Base-by-base conservation (phyloP, 2,113 vertebrate genomes). In the Nicator chloris region DNA sequence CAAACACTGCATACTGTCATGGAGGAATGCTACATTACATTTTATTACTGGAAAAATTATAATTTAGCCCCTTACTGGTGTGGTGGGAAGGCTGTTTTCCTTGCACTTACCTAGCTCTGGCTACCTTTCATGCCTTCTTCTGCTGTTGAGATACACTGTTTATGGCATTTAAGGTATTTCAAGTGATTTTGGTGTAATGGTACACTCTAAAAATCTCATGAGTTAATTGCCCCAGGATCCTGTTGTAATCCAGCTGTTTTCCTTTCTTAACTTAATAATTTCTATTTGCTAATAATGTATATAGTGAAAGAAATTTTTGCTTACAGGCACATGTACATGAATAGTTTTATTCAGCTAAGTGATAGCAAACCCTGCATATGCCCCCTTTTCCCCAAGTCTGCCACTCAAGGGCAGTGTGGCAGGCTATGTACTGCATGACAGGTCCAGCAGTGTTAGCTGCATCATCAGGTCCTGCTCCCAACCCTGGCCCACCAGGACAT, bases 331-430 rank as follows among this genome's bases (percentile, higher is more conserved):
- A 59, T 1, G 0, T 42, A 35, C 15, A 7, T 83, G 22, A 57
- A 59, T 31, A 33, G 18, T 45, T 76, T 90, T 31, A 40, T 54
- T 61, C 42, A 57, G 27, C 10, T 77, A 73, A 56, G 33, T 88
- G 44, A 19, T 44, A 40, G 42, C n/a, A 77, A 93, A 22, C 5
- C 15, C 15, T 39, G 5, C 13, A 13, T 21, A 21, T 28, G 17
- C 4, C 2, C 7, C 20, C 7, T 42, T 84, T 71, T 23, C 18
- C 51, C 16, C 63, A 9, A 10, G 20, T 59, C 27, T 79, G 77
- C 9, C 11, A 14, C 31, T 37, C 1, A 2, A 40, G 50, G 30
- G 15, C 26, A 42, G 20, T 2, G 9, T 0, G 1, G 3, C 47
- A 57, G 69, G 12, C 47, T 63, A 4, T 8, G 21, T 3, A 4